A percentile compares a stretch with the other conserved stretches of the same genome.
Evolutionary conservation across 1,140 invertebrate species (phyloP).

Genomic region (Diachasmimorpha longicaudata): DNA sequence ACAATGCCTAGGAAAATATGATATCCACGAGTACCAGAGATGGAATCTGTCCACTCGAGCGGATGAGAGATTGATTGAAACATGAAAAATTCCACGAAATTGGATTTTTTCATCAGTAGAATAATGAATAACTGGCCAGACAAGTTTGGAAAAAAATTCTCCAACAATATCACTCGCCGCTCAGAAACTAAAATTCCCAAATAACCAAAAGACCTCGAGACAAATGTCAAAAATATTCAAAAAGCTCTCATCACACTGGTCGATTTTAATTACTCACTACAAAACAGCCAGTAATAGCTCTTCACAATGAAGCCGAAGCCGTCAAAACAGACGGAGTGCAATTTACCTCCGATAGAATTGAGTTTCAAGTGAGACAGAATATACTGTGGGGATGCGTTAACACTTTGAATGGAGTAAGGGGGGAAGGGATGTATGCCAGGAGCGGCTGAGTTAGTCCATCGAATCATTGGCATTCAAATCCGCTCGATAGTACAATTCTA

Average conservation of each 20-base stretch:
- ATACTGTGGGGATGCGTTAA: not conserved
- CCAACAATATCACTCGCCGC: no score
- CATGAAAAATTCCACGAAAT: no score
- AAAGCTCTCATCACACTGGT: not conserved
- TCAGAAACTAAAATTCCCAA: no score
- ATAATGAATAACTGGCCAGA: no score
- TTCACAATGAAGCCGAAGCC: not conserved
- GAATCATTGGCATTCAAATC: conserved; percentile 11
- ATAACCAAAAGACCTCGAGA: no score
- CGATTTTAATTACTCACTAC: not conserved
- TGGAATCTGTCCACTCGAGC: no score
- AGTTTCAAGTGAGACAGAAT: not conserved
- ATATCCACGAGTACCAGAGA: no score
- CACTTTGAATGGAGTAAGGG: not conserved
- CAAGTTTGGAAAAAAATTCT: no score
- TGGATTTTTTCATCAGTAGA: no score
- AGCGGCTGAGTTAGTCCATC: not conserved
- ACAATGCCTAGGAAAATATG: no score
- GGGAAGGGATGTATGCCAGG: not conserved
- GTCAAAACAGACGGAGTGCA: not conserved
- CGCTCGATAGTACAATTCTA: not conserved
- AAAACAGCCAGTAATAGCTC: not conserved
- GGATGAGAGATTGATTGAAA: no score
- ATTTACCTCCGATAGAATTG: not conserved
- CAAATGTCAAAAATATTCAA: no score